phyloP scores from a whole-genome alignment of 1,140 invertebrate species.

The Zeugodacus cucurbitae region DNA sequence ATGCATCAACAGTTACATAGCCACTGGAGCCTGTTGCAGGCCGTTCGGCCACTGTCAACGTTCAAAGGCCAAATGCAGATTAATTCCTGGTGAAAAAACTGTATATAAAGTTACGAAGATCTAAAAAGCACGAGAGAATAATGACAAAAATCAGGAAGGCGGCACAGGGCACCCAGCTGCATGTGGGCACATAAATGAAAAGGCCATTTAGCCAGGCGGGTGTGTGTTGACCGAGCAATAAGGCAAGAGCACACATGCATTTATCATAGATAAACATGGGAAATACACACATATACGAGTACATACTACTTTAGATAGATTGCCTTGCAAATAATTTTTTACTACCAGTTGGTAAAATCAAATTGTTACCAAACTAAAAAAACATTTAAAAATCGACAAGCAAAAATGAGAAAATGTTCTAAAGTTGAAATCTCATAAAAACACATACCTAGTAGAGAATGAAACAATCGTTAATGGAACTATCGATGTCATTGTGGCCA shows the following conservation, averaged over 20 bases:
- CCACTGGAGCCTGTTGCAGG: neutral
- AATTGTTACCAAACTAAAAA: neutral
- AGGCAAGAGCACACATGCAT: neutral
- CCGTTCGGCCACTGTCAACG: neutral
- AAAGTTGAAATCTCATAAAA: neutral
- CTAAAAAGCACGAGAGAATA: neutral
- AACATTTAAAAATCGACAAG: neutral
- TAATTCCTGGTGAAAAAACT: neutral
- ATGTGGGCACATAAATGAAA: neutral
- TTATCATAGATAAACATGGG: neutral
- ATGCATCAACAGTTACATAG: too few relatives aligned
- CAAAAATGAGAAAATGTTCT: neutral
- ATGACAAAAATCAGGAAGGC: neutral
- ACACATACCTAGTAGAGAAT: neutral
- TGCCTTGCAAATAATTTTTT: neutral
- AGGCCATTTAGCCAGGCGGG: neutral
- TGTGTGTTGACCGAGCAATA: neutral
- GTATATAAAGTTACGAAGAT: neutral
- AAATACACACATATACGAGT: too few relatives aligned
- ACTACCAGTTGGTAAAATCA: neutral
- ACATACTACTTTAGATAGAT: too few relatives aligned
- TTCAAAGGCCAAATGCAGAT: constrained; percentile 22
- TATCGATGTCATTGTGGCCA: neutral
- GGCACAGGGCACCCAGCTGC: neutral
- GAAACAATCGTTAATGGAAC: neutral